Conservation (phyloP, 2,888 invertebrate genomes). For the Pseudococcus longispinus region DNA sequence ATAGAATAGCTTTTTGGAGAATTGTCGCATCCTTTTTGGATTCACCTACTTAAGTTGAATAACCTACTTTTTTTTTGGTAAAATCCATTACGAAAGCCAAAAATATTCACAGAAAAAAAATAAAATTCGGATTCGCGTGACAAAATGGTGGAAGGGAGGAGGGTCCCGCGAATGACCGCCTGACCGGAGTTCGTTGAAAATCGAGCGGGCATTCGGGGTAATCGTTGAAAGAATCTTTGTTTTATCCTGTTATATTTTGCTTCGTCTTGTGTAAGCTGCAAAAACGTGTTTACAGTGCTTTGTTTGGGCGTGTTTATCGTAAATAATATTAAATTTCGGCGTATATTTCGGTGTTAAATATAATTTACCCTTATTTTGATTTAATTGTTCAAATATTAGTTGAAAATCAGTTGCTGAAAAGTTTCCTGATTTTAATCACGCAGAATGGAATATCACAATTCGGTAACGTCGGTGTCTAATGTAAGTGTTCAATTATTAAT, state of each 20-base stretch:
- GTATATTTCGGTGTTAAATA: background rate
- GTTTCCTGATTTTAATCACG: background rate
- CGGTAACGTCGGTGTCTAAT: constrained; percentile 48
- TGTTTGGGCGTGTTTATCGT: constrained; percentile 55
- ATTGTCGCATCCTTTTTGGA: no score
- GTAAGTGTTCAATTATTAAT: constrained; percentile 43
- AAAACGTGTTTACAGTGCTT: constrained; percentile 55
- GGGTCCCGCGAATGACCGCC: background rate
- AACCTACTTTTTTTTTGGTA: no score
- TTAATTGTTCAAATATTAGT: background rate
- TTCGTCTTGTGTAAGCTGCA: constrained; percentile 55
- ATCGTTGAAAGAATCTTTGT: constrained; percentile 56
- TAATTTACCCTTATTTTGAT: background rate
- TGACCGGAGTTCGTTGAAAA: constrained; percentile 45
- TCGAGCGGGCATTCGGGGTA: constrained; percentile 54
- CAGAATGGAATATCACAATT: constrained; percentile 41
- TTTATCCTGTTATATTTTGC: constrained; percentile 56
- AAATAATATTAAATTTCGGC: constrained; percentile 33
- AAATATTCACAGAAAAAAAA: background rate
- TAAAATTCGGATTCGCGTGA: background rate
- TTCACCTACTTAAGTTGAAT: no score
- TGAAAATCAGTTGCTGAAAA: background rate
- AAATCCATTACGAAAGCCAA: background rate
- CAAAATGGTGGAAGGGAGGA: constrained; percentile 4
- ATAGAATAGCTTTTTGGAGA: no score